phyloP scores from a whole-genome alignment of 2,113 vertebrate genomes.

The Myrmecobius fasciatus region DNA sequence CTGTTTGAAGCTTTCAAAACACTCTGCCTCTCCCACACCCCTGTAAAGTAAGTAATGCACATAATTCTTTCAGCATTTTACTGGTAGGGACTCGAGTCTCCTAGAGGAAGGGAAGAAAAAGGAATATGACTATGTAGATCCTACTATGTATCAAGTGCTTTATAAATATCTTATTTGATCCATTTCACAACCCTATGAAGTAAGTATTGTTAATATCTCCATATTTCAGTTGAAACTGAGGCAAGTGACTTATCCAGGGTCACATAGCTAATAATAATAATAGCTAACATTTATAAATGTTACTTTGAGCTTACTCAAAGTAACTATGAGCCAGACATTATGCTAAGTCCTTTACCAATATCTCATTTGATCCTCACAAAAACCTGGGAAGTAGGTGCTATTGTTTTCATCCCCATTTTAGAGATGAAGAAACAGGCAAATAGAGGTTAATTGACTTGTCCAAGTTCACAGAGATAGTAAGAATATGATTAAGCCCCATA shows the following conservation, averaged over 20 bases:
- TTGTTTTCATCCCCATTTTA: not conserved
- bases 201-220: not conserved
- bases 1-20: not conserved
- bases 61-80: not conserved
- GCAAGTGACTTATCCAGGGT: not conserved
- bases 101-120: not conserved
- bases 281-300: not conserved
- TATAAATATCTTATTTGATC: not conserved
- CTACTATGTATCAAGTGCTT: not conserved
- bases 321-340: not conserved
- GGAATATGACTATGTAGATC: not conserved
- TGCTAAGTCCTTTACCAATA: not conserved
- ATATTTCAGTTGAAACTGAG: not conserved
- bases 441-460: too few species aligned
- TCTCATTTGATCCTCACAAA: not conserved
- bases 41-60: not conserved
- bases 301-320: too few species aligned
- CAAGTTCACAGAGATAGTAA: too few species aligned
- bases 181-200: not conserved
- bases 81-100: not conserved
- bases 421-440: too few species aligned
- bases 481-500: not conserved
- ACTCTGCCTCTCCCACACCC: not conserved
- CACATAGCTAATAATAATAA: not conserved
- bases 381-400: not conserved